These are phyloP conservation scores for Hyposoter dolosus DNA, from an alignment of 2,888 invertebrate species.

Conservation along the genomic window DNA sequence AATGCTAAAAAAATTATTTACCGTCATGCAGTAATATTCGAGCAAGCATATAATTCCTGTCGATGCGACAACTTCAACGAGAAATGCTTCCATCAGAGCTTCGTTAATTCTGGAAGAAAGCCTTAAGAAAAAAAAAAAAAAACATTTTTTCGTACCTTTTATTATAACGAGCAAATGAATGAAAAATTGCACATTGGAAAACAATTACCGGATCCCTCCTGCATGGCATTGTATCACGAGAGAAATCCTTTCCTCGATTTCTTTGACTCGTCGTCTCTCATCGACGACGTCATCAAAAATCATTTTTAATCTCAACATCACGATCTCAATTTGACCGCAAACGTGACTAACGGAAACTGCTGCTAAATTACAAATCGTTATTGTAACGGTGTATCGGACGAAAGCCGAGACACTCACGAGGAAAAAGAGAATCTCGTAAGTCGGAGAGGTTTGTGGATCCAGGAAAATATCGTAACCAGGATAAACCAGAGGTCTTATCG, in stretches of 20 bases:
- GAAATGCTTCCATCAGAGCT: conserved; percentile 75
- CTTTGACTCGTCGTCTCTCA: not conserved
- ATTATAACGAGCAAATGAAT: not conserved
- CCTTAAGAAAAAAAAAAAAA: conserved; percentile 57
- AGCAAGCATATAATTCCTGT: conserved; percentile 79
- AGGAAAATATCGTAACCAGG: conserved; percentile 67
- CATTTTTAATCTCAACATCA: conserved; percentile 41
- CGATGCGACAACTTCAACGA: conserved; percentile 78
- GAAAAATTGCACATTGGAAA: not conserved
- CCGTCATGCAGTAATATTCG: conserved; percentile 78
- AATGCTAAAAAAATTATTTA: conserved; percentile 53
- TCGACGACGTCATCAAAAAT: conserved; percentile 53
- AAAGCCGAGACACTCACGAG: conserved; percentile 58
- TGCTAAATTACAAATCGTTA: conserved; percentile 67
- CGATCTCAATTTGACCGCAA: conserved; percentile 71
- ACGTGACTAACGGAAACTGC: conserved; percentile 72
- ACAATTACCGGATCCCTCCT: not conserved
- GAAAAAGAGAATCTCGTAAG: conserved; percentile 68
- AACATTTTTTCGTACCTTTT: not conserved
- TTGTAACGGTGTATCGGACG: conserved; percentile 58
- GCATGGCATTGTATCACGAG: conserved; percentile 67
- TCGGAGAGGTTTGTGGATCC: conserved; percentile 65
- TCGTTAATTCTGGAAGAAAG: conserved; percentile 75
- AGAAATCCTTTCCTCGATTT: conserved; percentile 57
- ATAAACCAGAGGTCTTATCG: conserved; percentile 52